These are phyloP conservation scores for Turritopsis rubra DNA, from an alignment of 30 jellyfish, hydroid and myxozoan species.

Conservation along the genomic window DNA sequence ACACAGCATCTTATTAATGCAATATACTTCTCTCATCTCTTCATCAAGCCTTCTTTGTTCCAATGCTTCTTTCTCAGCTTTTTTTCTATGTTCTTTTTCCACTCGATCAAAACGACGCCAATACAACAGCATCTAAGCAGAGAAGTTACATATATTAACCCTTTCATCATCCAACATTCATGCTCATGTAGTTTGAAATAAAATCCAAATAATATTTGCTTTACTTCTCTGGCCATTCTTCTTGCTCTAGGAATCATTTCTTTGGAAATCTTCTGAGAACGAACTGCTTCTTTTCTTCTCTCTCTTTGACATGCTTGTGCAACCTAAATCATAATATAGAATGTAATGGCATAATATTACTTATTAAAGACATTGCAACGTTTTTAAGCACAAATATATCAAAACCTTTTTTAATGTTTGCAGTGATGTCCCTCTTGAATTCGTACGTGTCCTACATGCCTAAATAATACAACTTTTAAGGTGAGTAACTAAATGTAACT, in stretches of 20 bases:
- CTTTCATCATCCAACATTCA: background rate
- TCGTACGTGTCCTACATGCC: constrained; percentile 67
- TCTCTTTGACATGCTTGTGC: constrained; percentile 89
- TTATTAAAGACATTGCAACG: too few species aligned
- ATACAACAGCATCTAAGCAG: constrained; percentile 63
- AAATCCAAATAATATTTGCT: background rate
- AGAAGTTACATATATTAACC: background rate
- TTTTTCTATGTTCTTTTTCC: constrained; percentile 88
- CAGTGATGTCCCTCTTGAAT: constrained; percentile 46
- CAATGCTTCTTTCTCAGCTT: constrained; percentile 95
- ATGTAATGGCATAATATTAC: background rate
- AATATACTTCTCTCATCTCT: constrained; percentile 81
- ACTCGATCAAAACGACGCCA: constrained; percentile 91
- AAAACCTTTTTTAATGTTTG: constrained; percentile 64
- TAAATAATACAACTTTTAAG: constrained; percentile 5
- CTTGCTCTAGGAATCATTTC: constrained; percentile 83
- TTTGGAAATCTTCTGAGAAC: constrained; percentile 77
- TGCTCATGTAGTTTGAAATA: background rate
- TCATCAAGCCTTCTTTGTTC: constrained; percentile 90
- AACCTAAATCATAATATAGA: constrained; percentile 30
- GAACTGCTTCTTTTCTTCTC: constrained; percentile 63
- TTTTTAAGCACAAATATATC: too few species aligned
- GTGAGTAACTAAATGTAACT: too few species aligned
- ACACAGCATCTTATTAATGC: background rate
- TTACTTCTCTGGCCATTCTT: constrained; percentile 88